Evolutionary conservation across 2,113 vertebrate species (phyloP), one percentile per base, ranked within the genome.

Genomic region (Oryzias melastigma): DNA sequence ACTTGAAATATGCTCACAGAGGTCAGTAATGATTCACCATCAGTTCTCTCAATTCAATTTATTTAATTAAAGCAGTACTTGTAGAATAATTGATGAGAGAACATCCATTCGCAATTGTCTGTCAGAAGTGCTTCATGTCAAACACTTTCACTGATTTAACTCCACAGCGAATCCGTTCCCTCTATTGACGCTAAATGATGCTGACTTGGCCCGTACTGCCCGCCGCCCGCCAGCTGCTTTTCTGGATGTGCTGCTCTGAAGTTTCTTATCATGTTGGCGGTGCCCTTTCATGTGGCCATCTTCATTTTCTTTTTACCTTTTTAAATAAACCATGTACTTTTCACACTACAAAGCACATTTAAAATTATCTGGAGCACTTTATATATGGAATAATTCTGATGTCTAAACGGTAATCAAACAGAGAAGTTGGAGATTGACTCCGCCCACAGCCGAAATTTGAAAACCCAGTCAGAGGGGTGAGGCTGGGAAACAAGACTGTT

Each of bases 61-160:
- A 54, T 48, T 51, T 48, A 18, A 74, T 81, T 72, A 67, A 76
- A 78, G 64, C 27, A 44, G 58, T 52, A 62, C 40, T 62, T 40
- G 52, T 63, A 65, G 65, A 57, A 71, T 73, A 73, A 80, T 45
- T 69, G 69, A 76, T 72, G 66, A 22, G 66, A 68, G 74, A 69
- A 68, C 56, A 65, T 78, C 53, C 62, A 70, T 74, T 78, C 65
- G 62, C 49, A 19, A 58, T 52, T 41, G 68, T 51, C 75, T 87
- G 79, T 79, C 77, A 75, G 52, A 81, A 66, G 44, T 14, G 68
- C 25, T 85, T 81, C 19, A 63, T 55, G 53, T 87, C 83, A 85
- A 77, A 73, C 47, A 41, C 17, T 77, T 71, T 24, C 54, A n/a
- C 40, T 62, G 41, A 76, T 76, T 80, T 71, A 56, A 76, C 85